A percentile compares a stretch with the other conserved stretches of the same genome.
Conservation (phyloP, 2,888 invertebrate genomes). For the Spialia ferax region DNA sequence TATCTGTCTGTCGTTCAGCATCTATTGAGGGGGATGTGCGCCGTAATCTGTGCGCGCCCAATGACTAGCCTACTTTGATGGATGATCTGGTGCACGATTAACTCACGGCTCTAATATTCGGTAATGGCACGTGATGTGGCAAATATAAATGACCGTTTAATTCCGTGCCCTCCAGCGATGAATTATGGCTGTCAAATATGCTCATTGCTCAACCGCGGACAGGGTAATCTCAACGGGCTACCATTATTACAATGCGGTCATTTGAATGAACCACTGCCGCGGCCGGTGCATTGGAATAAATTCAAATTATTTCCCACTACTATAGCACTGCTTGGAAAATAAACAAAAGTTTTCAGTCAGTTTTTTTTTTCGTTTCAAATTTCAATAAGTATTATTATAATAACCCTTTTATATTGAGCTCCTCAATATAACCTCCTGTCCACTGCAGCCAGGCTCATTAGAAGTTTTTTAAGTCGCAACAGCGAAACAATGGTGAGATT, state of each 20-base stretch:
- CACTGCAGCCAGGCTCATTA: too few species aligned
- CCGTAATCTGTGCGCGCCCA: constrained; percentile 43
- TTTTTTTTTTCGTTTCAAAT: too few species aligned
- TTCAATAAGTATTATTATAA: too few species aligned
- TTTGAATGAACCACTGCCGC: constrained; percentile 1
- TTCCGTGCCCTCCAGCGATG: constrained; percentile 27
- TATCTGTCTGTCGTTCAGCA: constrained; percentile 40
- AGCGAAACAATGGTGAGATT: too few species aligned
- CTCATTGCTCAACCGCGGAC: constrained; percentile 16
- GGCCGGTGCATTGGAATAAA: not conserved
- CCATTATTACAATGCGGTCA: constrained; percentile 10
- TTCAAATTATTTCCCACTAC: not conserved
- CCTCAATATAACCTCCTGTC: too few species aligned
- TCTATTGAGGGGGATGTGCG: constrained; percentile 39
- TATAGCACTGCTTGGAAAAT: too few species aligned
- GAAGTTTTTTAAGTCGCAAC: too few species aligned
- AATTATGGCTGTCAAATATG: constrained; percentile 28
- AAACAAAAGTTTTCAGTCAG: too few species aligned
- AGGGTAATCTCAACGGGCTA: constrained; percentile 23
- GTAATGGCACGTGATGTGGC: constrained; percentile 67
- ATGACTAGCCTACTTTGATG: constrained; percentile 67
- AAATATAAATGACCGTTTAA: constrained; percentile 51
- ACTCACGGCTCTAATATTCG: constrained; percentile 60
- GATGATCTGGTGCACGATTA: constrained; percentile 61
- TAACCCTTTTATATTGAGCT: too few species aligned